Percentiles rank a stretch among this genome's conserved stretches.
These are phyloP conservation scores for Notoglanidium macrostoma DNA, from an alignment of 2,797 vertebrate species.

Conservation along the genomic window DNA sequence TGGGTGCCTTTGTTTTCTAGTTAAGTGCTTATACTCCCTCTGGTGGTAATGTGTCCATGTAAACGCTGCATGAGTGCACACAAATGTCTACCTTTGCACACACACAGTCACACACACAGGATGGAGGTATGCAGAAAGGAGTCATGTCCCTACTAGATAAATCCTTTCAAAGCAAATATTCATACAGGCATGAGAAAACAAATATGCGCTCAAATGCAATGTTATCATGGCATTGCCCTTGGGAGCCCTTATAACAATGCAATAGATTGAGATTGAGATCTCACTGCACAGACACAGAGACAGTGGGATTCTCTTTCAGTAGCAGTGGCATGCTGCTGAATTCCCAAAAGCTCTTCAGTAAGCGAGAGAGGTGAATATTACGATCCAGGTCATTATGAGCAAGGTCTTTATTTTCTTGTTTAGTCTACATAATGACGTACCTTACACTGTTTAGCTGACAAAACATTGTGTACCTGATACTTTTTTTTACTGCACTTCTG, in stretches of 20 bases:
- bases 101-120: conserved; percentile 59
- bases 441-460: background rate
- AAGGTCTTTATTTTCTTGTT: background rate
- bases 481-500: no score
- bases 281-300: conserved; percentile 53
- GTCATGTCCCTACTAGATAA: conserved; percentile 14
- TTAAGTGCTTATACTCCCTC: conserved; percentile 84
- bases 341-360: conserved; percentile 32
- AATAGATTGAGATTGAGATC: conserved; percentile 64
- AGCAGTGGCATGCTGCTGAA: background rate
- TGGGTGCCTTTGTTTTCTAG: conserved; percentile 76
- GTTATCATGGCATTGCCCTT: conserved; percentile 18
- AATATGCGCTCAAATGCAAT: conserved; percentile 27
- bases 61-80: conserved; percentile 73
- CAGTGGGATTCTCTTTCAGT: background rate
- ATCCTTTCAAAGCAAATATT: conserved; percentile 18
- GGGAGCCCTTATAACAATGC: conserved; percentile 61
- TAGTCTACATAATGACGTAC: background rate
- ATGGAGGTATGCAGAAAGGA: conserved; percentile 45
- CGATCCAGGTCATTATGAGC: conserved; percentile 10
- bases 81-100: conserved; percentile 16
- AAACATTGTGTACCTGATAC: background rate
- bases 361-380: conserved; percentile 21
- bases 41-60: conserved; percentile 82
- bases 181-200: conserved; percentile 36